Percentiles rank a stretch among this genome's conserved stretches.
phyloP scores from a whole-genome alignment of 2,113 vertebrate genomes.

The Stegastes partitus region DNA sequence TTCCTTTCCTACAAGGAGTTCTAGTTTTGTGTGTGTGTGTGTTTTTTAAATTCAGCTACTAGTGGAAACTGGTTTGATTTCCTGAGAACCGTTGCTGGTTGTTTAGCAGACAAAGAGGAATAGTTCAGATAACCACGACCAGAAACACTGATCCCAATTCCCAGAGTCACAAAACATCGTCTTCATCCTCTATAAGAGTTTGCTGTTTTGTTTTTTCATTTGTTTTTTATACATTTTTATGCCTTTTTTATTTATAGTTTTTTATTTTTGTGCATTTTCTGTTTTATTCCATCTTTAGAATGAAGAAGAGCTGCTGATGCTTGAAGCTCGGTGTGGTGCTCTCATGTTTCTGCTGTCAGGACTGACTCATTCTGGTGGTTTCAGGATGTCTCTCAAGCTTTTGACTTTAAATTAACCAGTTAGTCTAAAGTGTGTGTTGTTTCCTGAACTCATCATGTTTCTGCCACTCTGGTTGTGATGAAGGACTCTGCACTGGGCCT shows the following conservation, averaged over 20 bases:
- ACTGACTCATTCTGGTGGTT: too few species aligned
- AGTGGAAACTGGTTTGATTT: slow-evolving; percentile 92
- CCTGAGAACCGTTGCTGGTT: slow-evolving; percentile 99
- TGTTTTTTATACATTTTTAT: slow-evolving; percentile 69
- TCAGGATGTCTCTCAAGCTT: too few species aligned
- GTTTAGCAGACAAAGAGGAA: slow-evolving; percentile 94
- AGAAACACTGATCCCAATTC: slow-evolving; percentile 98
- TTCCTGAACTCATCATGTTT: neutral
- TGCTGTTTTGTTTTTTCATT: slow-evolving; percentile 48
- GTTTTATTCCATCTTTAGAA: slow-evolving; percentile 92
- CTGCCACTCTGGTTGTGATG: neutral
- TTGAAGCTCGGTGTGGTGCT: too few species aligned
- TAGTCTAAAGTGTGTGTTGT: too few species aligned
- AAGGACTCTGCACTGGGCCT: slow-evolving; percentile 8
- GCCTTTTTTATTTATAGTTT: slow-evolving; percentile 7
- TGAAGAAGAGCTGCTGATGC: too few species aligned
- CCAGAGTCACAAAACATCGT: slow-evolving; percentile 99
- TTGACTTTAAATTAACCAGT: too few species aligned
- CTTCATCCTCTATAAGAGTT: slow-evolving; percentile 89
- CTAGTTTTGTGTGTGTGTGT: slow-evolving; percentile 71
- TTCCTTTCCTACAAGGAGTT: slow-evolving; percentile 93
- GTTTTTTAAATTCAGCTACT: slow-evolving; percentile 74
- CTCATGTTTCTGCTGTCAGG: too few species aligned
- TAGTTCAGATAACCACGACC: slow-evolving; percentile 93
- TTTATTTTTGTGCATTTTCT: slow-evolving; percentile 67